Base-by-base conservation (phyloP, 1,140 invertebrate species). In the Diorhabda carinulata region DNA sequence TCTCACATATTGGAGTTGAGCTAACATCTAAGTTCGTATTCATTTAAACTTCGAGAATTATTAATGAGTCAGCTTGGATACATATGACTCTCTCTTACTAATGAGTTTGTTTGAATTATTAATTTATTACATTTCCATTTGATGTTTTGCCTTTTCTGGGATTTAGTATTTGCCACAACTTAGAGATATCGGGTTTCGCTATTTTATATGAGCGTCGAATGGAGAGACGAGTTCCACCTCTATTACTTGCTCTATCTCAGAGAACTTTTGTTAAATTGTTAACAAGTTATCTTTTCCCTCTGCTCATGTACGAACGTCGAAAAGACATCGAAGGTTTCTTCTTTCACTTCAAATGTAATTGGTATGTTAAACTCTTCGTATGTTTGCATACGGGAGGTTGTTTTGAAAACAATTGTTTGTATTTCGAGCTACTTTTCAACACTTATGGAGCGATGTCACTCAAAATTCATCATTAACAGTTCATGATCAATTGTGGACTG, bases 21-120 rank as follows among this genome's bases (percentile, higher is more conserved):
- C 74, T 75, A 76, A 76, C 74, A 76, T 74, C 74, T 72, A 76
- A 78, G 70, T 77, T 77, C 68, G 75, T 72, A 78, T 78, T 78
- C 78, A 76, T 79, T 79, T 77, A 78, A 78, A 79, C 76, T 78
- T 79, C 25, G 73, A 66, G 77, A 78, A 78, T 79, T 77, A 78
- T 79, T 79, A 79, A 78, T 78, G 78, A 79, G 78, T 71, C 74
- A 76, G 75, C 72, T 73, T 73, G 76, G 74, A 77, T 78, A 77
- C 74, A 74, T 78, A 74, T 73, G 69, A 69, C 70, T 44, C 69
- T 70, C 73, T 74, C 72, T 74, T 70, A 66, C 76, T 77, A 77
- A 78, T 76, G 77, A 78, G 71, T 78, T 75, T 77, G 74, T 76
- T 74, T 77, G 76, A 77, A 75, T 77, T 76, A 77, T 77, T 78